Evolutionary conservation across 2,113 vertebrate genomes (phyloP).

Genomic region (Myrmecobius fasciatus): DNA sequence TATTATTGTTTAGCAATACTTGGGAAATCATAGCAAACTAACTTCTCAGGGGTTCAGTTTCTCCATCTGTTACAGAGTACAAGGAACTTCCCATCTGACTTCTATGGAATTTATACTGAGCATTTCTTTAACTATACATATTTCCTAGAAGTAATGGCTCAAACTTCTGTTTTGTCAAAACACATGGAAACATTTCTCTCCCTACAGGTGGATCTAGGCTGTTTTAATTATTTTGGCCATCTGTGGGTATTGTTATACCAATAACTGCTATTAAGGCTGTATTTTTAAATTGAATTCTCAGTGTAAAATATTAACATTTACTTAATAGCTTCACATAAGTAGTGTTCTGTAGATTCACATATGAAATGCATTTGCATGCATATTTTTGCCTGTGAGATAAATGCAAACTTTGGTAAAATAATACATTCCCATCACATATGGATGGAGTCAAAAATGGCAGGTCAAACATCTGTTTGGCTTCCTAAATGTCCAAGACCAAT

Average conservation of each 20-base stretch:
- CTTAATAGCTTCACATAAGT: not conserved
- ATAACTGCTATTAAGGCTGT: not conserved
- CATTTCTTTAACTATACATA: not conserved
- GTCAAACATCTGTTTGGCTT: not conserved
- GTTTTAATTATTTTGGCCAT: not conserved
- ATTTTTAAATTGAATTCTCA: not conserved
- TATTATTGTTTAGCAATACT: not conserved
- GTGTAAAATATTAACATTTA: not conserved
- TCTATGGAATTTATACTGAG: not conserved
- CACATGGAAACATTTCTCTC: not conserved
- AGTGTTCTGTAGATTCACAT: not conserved
- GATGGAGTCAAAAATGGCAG: not conserved
- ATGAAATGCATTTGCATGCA: slow-evolving; percentile 1
- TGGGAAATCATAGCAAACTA: not conserved
- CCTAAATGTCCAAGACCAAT: not conserved
- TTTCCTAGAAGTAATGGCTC: not conserved
- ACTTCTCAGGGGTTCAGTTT: not conserved
- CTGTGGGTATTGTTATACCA: not conserved
- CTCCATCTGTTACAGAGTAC: not conserved
- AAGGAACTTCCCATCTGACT: not conserved
- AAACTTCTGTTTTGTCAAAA: not conserved
- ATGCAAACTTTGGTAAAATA: not conserved
- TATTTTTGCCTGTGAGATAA: not conserved
- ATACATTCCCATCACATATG: not conserved
- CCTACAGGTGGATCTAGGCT: not conserved